Conservation (phyloP, 2,113 vertebrate genomes). For the Ammodytes dubius region DNA sequence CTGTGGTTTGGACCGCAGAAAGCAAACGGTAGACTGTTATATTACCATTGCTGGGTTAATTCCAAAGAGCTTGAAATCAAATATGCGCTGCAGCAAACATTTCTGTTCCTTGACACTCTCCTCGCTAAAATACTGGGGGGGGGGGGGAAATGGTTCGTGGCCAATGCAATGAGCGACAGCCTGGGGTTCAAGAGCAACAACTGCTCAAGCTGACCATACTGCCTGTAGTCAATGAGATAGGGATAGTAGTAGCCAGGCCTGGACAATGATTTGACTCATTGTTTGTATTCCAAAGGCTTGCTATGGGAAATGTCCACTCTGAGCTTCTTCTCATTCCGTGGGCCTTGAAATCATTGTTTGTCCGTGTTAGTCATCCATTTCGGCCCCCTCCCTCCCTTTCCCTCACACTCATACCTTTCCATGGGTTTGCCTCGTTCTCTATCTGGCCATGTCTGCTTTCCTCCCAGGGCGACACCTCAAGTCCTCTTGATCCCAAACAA, state of each 20-base stretch:
- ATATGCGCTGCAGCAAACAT: constrained; percentile 15
- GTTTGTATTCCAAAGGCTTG: constrained; percentile 68
- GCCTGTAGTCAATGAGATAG: constrained; percentile 67
- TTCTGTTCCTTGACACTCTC: neutral
- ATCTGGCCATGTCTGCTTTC: constrained; percentile 60
- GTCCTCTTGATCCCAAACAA: constrained; percentile 78
- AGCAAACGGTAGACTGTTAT: constrained; percentile 26
- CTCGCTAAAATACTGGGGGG: constrained; percentile 24
- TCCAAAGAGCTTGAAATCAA: constrained; percentile 3
- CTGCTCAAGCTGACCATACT: constrained; percentile 49
- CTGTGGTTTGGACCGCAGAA: constrained; percentile 16
- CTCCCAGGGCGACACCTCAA: constrained; percentile 65
- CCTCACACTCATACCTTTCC: constrained; percentile 36
- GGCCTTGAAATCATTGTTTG: constrained; percentile 71
- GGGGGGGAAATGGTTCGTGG: constrained; percentile 39
- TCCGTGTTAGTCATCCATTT: constrained; percentile 60
- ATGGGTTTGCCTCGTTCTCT: constrained; percentile 13
- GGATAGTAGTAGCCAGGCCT: constrained; percentile 16
- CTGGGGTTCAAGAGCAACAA: constrained; percentile 53
- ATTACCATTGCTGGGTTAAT: constrained; percentile 20
- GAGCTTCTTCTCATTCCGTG: constrained; percentile 50
- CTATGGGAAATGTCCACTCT: constrained; percentile 81
- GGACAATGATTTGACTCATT: constrained; percentile 66
- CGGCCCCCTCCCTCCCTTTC: constrained; percentile 14
- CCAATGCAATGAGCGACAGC: constrained; percentile 39